These are phyloP conservation scores for Cetoscarus ocellatus DNA, from an alignment of 2,797 vertebrate species.

Conservation along the genomic window DNA sequence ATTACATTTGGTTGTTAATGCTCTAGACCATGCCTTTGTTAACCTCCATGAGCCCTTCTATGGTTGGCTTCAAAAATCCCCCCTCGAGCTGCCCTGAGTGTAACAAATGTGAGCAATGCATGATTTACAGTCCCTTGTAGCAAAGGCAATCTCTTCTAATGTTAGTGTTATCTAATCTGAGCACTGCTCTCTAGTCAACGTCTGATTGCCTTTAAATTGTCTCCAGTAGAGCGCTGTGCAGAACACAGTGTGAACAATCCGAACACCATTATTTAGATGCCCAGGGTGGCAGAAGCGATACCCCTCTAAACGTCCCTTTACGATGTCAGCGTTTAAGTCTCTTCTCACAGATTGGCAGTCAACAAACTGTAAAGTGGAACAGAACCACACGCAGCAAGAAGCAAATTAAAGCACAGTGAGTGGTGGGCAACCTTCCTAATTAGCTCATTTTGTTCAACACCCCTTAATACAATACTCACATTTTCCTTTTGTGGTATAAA, in stretches of 20 bases:
- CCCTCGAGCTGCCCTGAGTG: not conserved
- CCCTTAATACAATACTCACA: conserved; percentile 14
- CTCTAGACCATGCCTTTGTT: too few relatives aligned
- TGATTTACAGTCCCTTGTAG: conserved; percentile 28
- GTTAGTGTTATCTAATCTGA: conserved; percentile 50
- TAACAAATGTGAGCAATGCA: conserved; percentile 18
- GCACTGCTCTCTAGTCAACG: conserved; percentile 46
- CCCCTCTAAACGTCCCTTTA: conserved; percentile 62
- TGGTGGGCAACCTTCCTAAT: conserved; percentile 56
- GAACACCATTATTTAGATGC: conserved; percentile 59
- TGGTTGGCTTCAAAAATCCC: too few relatives aligned
- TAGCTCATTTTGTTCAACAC: conserved; percentile 52
- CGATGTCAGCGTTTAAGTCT: conserved; percentile 53
- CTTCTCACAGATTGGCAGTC: conserved; percentile 47
- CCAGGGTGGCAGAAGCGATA: conserved; percentile 48
- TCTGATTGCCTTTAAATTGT: conserved; percentile 55
- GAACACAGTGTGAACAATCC: conserved; percentile 58
- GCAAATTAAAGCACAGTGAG: conserved; percentile 64
- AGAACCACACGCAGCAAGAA: conserved; percentile 44
- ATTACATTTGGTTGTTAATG: too few relatives aligned
- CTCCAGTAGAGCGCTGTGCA: conserved; percentile 54
- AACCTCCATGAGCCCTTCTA: too few relatives aligned
- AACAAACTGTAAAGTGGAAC: conserved; percentile 60
- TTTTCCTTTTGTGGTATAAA: conserved; percentile 49
- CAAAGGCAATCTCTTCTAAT: conserved; percentile 26